Percentiles rank a stretch among this genome's conserved stretches.
These are phyloP conservation scores for Pseudorasbora parva DNA, from an alignment of 2,113 vertebrate species.

Conservation along the genomic window DNA sequence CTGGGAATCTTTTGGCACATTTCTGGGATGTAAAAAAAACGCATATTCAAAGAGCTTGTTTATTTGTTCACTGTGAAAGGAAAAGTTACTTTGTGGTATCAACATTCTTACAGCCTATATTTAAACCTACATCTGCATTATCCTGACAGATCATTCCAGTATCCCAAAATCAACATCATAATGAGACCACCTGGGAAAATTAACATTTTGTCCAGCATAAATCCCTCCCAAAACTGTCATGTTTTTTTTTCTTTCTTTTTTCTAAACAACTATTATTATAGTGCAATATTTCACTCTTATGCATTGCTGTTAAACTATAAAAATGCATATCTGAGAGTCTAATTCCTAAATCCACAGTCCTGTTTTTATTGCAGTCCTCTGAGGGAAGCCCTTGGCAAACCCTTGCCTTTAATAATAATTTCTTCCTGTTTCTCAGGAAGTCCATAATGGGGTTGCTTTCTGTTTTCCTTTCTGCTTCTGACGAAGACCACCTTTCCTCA, in stretches of 20 bases:
- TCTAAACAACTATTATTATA: background rate
- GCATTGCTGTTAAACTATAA: background rate
- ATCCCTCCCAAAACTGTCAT: constrained; percentile 6
- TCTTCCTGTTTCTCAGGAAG: constrained; percentile 6
- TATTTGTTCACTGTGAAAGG: background rate
- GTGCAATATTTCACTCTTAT: background rate
- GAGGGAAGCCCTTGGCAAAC: constrained; percentile 22
- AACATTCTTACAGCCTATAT: background rate
- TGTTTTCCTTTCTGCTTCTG: constrained; percentile 29
- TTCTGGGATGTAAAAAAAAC: background rate
- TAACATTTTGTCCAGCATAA: background rate
- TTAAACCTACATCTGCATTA: constrained; percentile 31
- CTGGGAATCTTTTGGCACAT: background rate
- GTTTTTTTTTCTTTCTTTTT: background rate
- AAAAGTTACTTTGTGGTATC: background rate
- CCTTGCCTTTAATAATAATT: constrained; percentile 24
- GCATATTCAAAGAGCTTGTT: constrained; percentile 1
- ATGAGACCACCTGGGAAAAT: background rate
- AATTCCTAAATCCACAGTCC: constrained; percentile 15
- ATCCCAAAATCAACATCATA: constrained; percentile 19
- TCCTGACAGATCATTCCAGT: background rate
- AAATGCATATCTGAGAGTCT: constrained; percentile 19
- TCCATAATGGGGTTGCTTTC: background rate
- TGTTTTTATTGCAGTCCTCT: constrained; percentile 17
- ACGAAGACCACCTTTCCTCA: constrained; percentile 27